Percentiles rank a stretch among this genome's conserved stretches.
Conservation (phyloP, 2,113 vertebrate species). For the Geococcyx californianus region DNA sequence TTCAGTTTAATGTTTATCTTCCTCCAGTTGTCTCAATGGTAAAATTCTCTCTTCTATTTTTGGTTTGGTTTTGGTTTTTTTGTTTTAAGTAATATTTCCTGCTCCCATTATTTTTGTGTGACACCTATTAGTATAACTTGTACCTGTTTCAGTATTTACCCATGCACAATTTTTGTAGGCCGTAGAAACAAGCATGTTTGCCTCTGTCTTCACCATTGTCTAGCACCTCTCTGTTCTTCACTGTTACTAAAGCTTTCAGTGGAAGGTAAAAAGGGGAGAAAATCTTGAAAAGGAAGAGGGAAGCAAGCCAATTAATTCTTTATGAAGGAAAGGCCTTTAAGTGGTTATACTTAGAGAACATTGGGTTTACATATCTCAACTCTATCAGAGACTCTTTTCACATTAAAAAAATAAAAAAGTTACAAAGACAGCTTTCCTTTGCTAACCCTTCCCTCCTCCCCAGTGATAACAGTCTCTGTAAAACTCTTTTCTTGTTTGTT, state of each 20-base stretch:
- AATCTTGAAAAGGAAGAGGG: neutral
- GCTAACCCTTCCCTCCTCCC: neutral
- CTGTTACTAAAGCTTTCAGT: neutral
- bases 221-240: neutral
- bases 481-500: neutral
- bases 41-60: neutral
- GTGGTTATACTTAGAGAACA: neutral
- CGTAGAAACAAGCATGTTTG: neutral
- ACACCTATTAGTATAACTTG: neutral
- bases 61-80: neutral
- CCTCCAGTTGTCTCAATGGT: neutral
- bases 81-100: neutral
- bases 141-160: neutral
- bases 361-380: neutral
- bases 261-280: neutral
- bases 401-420: neutral
- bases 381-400: neutral
- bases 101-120: neutral
- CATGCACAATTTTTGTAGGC: neutral
- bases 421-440: neutral
- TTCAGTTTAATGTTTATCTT: neutral
- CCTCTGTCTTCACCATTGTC: neutral
- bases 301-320: neutral
- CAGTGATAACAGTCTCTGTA: neutral
- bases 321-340: neutral